Conservation (phyloP, 2,797 vertebrate species). For the Geotria australis region DNA sequence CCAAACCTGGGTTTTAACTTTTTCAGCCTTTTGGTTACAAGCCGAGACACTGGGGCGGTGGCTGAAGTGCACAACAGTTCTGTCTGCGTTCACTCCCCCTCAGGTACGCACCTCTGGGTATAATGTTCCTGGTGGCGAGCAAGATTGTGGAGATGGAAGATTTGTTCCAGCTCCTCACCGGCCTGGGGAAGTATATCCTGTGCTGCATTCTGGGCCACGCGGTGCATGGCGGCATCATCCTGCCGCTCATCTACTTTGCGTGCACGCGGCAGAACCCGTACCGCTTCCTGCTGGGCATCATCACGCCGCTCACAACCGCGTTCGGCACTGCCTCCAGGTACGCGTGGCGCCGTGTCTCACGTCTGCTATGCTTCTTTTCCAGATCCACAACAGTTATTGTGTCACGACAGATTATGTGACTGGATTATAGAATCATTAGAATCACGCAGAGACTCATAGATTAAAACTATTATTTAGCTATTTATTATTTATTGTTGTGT, state of each 20-base stretch:
- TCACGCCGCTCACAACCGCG: constrained; percentile 67
- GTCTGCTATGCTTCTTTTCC: no score
- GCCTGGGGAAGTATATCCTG: constrained; percentile 82
- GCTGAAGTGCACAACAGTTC: no score
- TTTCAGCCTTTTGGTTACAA: no score
- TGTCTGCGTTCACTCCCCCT: neutral
- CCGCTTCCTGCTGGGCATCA: constrained; percentile 63
- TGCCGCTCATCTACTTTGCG: constrained; percentile 74
- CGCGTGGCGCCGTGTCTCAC: constrained; percentile 2
- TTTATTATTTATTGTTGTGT: no score
- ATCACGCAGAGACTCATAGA: no score
- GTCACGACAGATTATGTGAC: no score
- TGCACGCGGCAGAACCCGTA: constrained; percentile 67
- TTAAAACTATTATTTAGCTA: no score
- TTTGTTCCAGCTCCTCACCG: constrained; percentile 50
- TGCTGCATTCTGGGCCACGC: constrained; percentile 73
- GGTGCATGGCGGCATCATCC: constrained; percentile 60
- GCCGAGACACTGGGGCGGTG: no score
- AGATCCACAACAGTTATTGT: no score
- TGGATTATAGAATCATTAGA: no score
- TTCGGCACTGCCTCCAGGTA: constrained; percentile 84
- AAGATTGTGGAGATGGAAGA: constrained; percentile 97
- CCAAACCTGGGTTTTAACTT: no score
- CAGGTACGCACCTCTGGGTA: constrained; percentile 89
- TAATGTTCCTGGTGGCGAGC: constrained; percentile 88